Evolutionary conservation across 2,888 invertebrate species (phyloP).

Genomic region (Ochropacha duplaris): DNA sequence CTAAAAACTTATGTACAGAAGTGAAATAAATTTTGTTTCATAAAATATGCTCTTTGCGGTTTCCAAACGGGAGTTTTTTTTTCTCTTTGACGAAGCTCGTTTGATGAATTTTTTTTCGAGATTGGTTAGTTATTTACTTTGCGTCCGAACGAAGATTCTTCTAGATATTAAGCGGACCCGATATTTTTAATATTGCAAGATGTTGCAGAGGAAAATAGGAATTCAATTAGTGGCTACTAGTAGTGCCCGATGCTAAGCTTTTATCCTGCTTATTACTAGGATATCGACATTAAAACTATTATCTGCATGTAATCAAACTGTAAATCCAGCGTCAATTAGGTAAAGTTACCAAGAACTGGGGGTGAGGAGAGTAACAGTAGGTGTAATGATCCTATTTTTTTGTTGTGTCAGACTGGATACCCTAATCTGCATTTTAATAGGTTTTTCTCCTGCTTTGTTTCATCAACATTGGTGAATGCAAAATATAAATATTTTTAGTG

Average conservation of each 20-base stretch:
- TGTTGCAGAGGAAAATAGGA: constrained; percentile 1
- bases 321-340: no score
- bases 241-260: not conserved
- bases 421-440: no score
- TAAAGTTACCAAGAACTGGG: no score
- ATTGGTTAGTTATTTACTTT: constrained; percentile 2
- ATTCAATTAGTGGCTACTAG: not conserved
- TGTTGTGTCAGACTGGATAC: no score
- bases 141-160: not conserved
- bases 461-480: no score
- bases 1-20: not conserved
- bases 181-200: constrained; percentile 2
- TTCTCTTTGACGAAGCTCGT: constrained; percentile 7
- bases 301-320: no score
- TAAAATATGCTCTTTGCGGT: constrained; percentile 6
- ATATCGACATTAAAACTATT: no score
- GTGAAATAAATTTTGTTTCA: not conserved
- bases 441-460: no score
- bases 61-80: constrained; percentile 7
- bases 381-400: no score
- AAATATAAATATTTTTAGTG: no score
- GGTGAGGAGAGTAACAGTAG: no score
- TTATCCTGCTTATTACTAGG: no score
- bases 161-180: constrained; percentile 2
- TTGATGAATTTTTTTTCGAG: constrained; percentile 2